Conservation (phyloP, 2,797 vertebrate genomes). For the Mormyrops boulengeri region DNA sequence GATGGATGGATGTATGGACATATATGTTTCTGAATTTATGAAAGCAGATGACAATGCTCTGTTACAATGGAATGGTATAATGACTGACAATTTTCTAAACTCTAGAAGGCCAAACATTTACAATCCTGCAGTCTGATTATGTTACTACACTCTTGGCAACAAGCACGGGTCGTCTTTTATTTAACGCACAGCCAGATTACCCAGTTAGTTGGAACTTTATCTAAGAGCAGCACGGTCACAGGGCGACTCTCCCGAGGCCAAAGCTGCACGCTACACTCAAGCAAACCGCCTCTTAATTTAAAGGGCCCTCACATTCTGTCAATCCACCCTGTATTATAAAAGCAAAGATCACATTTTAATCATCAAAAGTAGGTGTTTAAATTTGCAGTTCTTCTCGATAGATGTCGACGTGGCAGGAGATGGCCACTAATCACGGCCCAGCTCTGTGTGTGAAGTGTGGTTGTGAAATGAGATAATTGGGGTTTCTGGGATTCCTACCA, state of each 20-base stretch:
- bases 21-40: background rate
- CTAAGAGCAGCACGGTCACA: background rate
- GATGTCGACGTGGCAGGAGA: background rate
- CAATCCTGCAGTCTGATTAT: background rate
- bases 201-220: background rate
- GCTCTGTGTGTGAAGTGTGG: background rate
- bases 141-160: background rate
- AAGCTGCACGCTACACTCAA: background rate
- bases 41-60: background rate
- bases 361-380: background rate
- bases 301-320: background rate
- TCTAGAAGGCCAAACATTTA: background rate
- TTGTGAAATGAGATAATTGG: background rate
- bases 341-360: constrained; percentile 3
- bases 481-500: background rate
- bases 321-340: background rate
- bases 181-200: background rate
- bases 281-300: background rate
- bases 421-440: background rate
- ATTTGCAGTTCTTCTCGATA: background rate
- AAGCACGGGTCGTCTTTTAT: background rate
- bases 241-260: background rate
- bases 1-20: background rate
- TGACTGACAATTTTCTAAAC: background rate
- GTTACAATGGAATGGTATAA: background rate